A percentile compares a stretch with the other conserved stretches of the same genome.
Evolutionary conservation across 2,888 invertebrate genomes (phyloP).

Genomic region (Ferrisia virgata): DNA sequence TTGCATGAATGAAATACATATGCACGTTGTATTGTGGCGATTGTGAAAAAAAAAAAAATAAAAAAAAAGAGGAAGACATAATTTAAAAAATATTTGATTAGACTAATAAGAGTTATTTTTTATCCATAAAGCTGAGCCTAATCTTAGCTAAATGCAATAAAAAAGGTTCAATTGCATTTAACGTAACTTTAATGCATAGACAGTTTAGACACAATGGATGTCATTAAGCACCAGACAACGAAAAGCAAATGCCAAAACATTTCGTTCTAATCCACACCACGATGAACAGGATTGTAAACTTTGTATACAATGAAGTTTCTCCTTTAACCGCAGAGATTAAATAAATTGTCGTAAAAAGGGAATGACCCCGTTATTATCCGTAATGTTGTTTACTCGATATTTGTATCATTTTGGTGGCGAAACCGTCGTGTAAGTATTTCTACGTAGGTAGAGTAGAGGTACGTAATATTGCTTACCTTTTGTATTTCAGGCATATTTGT

Average conservation of each 20-base stretch:
- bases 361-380: neutral
- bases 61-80: too few relatives aligned
- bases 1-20: too few relatives aligned
- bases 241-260: conserved; percentile 6
- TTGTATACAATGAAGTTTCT: neutral
- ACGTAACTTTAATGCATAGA: neutral
- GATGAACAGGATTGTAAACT: conserved; percentile 22
- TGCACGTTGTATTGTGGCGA: too few relatives aligned
- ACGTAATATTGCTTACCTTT: conserved; percentile 64
- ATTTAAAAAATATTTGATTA: too few relatives aligned
- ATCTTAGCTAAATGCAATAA: too few relatives aligned
- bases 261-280: conserved; percentile 6
- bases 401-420: neutral
- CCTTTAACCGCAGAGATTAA: conserved; percentile 4
- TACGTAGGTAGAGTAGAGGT: too few relatives aligned
- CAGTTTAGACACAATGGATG: neutral
- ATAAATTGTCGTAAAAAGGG: neutral
- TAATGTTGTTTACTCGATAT: conserved; percentile 9
- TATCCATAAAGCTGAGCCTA: too few relatives aligned
- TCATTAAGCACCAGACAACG: neutral
- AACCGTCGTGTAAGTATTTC: too few relatives aligned
- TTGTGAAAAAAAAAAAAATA: too few relatives aligned
- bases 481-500: conserved; percentile 86
- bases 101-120: too few relatives aligned
- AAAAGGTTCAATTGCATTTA: too few relatives aligned